A percentile compares a stretch with the other conserved stretches of the same genome.
phyloP scores from a whole-genome alignment of 2,797 vertebrate species.

The Periparus ater region DNA sequence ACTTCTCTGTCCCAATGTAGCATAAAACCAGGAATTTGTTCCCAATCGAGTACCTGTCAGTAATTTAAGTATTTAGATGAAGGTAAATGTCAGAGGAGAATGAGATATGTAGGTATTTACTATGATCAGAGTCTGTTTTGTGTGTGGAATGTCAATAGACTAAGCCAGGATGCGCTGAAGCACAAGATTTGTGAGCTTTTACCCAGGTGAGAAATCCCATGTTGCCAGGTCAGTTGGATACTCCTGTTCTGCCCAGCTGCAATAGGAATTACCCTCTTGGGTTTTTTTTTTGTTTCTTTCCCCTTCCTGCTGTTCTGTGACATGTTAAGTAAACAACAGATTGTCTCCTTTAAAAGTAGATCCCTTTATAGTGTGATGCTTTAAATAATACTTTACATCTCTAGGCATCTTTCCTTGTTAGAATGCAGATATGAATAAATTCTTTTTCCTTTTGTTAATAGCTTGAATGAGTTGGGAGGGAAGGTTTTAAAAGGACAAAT shows the following conservation, averaged over 20 bases:
- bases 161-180: not conserved
- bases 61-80: not conserved
- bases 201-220: not conserved
- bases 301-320: not conserved
- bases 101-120: not conserved
- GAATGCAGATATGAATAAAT: not conserved
- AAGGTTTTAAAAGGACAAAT: not conserved
- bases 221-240: not conserved
- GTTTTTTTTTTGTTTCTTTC: not conserved
- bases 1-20: not conserved
- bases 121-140: not conserved
- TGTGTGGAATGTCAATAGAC: not conserved
- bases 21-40: not conserved
- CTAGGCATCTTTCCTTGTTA: not conserved
- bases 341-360: not conserved
- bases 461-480: not conserved
- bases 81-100: not conserved
- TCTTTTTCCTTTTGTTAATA: not conserved
- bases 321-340: not conserved
- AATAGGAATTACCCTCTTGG: not conserved
- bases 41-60: not conserved
- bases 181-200: not conserved
- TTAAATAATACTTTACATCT: not conserved
- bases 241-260: not conserved
- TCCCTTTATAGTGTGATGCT: not conserved